These are phyloP conservation scores for Microcebus ravelobensis DNA, from an alignment of 2,113 vertebrate species.

Conservation along the genomic window DNA sequence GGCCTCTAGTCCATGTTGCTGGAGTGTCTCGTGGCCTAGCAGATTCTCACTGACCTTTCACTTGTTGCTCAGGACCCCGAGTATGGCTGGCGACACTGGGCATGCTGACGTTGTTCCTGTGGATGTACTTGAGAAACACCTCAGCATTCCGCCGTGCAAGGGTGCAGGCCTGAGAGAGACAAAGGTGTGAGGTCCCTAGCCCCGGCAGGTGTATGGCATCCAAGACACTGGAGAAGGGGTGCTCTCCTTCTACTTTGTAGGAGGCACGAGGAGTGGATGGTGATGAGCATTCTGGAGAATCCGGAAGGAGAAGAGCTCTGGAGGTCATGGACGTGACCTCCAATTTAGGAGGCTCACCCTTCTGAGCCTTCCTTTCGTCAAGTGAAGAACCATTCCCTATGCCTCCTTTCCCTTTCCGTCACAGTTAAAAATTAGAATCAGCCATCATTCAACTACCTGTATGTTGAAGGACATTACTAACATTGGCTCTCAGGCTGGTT, in stretches of 20 bases:
- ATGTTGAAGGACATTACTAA: background rate
- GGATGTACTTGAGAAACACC: conserved; percentile 99
- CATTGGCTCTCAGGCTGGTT: background rate
- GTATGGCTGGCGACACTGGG: conserved; percentile 93
- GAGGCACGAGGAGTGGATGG: background rate
- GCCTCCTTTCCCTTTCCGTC: background rate
- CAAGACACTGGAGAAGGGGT: background rate
- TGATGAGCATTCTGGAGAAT: background rate
- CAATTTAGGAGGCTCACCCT: background rate
- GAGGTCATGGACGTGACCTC: background rate
- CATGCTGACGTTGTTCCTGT: conserved; percentile 97
- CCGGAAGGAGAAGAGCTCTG: background rate
- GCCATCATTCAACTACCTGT: background rate
- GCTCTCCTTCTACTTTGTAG: background rate
- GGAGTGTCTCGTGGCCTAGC: rapidly evolving
- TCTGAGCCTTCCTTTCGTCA: background rate
- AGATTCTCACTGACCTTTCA: conserved; percentile 92
- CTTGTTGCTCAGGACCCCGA: conserved; percentile 94
- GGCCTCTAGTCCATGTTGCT: background rate
- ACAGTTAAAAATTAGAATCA: background rate
- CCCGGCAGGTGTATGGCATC: conserved; percentile 81
- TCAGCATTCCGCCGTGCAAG: conserved; percentile 96
- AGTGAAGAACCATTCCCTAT: background rate
- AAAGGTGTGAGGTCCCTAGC: background rate
- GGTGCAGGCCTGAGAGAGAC: conserved; percentile 92